Conservation (phyloP, 2,797 vertebrate species). For the Pampus argenteus region DNA sequence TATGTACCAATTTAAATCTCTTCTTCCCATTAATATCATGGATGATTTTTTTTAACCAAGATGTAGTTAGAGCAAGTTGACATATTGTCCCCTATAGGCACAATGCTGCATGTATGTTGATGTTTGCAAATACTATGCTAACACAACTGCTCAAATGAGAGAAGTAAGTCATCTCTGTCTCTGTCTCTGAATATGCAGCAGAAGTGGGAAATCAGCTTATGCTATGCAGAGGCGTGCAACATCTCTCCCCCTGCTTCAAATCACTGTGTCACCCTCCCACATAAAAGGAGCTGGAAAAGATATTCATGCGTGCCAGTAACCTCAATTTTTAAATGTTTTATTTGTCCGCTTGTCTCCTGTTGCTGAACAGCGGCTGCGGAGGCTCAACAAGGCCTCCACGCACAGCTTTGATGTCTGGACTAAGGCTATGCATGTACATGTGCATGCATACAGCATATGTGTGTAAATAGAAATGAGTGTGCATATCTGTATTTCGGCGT, state of each 20-base stretch:
- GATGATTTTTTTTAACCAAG: conserved; percentile 46
- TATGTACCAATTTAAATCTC: conserved; percentile 37
- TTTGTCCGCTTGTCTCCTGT: conserved; percentile 67
- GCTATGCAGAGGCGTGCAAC: conserved; percentile 54
- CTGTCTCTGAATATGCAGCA: conserved; percentile 26
- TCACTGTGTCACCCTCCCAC: conserved; percentile 72
- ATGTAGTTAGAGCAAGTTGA: conserved; percentile 28
- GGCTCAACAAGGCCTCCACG: conserved; percentile 46
- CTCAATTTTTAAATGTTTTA: conserved; percentile 78
- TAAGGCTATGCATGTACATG: conserved; percentile 29
- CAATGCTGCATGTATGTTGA: conserved; percentile 4
- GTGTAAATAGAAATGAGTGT: conserved; percentile 41
- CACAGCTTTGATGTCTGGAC: conserved; percentile 69
- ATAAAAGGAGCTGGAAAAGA: conserved; percentile 72
- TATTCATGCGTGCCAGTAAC: conserved; percentile 77
- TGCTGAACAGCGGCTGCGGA: conserved; percentile 51
- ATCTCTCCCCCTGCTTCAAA: conserved; percentile 66
- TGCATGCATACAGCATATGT: conserved; percentile 21
- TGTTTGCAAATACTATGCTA: conserved; percentile 17
- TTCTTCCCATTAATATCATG: conserved; percentile 31
- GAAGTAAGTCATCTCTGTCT: conserved; percentile 9
- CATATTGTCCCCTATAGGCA: not conserved
- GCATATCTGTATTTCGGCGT: conserved; percentile 42
- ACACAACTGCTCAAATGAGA: conserved; percentile 8
- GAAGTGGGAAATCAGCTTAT: conserved; percentile 59